phyloP scores from a whole-genome alignment of 2,888 invertebrate genomes.

The Ectobius pallidus region DNA sequence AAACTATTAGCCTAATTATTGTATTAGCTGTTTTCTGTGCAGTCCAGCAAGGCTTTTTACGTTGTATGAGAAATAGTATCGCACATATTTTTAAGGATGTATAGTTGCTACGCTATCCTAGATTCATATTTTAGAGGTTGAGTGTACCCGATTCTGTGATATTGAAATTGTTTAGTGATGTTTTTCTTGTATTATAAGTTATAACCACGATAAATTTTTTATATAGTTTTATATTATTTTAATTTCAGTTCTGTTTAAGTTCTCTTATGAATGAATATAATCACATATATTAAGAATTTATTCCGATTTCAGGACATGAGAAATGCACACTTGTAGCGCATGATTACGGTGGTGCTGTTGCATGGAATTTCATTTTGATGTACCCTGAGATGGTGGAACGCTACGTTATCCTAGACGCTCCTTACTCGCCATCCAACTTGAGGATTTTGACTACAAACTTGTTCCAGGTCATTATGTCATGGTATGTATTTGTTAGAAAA shows the following conservation, averaged over 20 bases:
- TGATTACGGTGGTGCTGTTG: constrained; percentile 71
- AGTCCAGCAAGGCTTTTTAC: no score
- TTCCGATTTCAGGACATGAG: constrained; percentile 59
- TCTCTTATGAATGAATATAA: not conserved
- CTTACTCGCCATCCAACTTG: constrained; percentile 58
- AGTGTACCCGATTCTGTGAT: no score
- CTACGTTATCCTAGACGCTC: constrained; percentile 62
- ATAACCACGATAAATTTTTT: no score
- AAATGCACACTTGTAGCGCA: constrained; percentile 66
- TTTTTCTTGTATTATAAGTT: no score
- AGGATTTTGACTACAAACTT: constrained; percentile 54
- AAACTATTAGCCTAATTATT: no score
- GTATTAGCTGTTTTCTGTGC: no score
- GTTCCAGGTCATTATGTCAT: constrained; percentile 58
- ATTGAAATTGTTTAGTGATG: not conserved
- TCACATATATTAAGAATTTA: not conserved
- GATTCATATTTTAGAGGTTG: no score
- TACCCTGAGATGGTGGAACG: constrained; percentile 63
- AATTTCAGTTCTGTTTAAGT: not conserved
- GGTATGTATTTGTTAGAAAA: constrained; percentile 55
- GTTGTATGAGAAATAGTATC: no score
- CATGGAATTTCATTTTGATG: constrained; percentile 59
- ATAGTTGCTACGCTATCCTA: no score
- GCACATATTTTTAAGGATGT: no score
- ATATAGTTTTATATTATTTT: no score